Base-by-base conservation (phyloP, 2,888 invertebrate species). In the Ichneumon xanthorius region DNA sequence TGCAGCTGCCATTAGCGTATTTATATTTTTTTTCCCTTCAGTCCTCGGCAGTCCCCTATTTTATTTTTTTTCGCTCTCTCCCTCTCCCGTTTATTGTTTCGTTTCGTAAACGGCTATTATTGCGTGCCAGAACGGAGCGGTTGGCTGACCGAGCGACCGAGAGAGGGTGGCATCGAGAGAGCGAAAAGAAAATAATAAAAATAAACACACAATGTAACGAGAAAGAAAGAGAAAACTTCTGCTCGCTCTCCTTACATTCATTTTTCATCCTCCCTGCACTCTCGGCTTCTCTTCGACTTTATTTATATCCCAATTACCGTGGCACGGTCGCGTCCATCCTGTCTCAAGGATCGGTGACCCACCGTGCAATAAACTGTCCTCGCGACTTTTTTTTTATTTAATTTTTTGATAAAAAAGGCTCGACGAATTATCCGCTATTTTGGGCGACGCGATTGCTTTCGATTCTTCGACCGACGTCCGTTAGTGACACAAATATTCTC, bases 101-200 rank as follows among this genome's bases (percentile, higher is more conserved):
- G 89, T 88, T 87, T 89, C 89, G 90, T 89, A 88, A 90, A 90
- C 84, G 89, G 84, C 89, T 85, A 87, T 91, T 90, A 91, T 85
- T 80, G 80, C 85, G 79, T 86, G 86, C 76, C 81, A 63, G 55
- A 26, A 73, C 79, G 75, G 79, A 75, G 70, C 85, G 85, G 85
- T 85, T 82, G 79, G 75, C 78, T 85, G 85, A 45, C 48, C 65
- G 75, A 79, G 65, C 55, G 50, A 40, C 45, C 67, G 61, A n/a
- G 58, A 70, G 26, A 58, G 40, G 48, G 26, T 58, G 67, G 45
- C 63, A 40, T 50, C 14, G 73, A 50, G 68, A 68, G 71, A 37
- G 48, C 71, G 67, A 80, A 55, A 79, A 71, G 75, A 16, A 58
- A 67, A 26, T 73, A 53, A 53, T 19, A 30, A 30, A 63, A 16